Evolutionary conservation across 2,113 vertebrate species (phyloP).

Genomic region (Hippolais icterina): DNA sequence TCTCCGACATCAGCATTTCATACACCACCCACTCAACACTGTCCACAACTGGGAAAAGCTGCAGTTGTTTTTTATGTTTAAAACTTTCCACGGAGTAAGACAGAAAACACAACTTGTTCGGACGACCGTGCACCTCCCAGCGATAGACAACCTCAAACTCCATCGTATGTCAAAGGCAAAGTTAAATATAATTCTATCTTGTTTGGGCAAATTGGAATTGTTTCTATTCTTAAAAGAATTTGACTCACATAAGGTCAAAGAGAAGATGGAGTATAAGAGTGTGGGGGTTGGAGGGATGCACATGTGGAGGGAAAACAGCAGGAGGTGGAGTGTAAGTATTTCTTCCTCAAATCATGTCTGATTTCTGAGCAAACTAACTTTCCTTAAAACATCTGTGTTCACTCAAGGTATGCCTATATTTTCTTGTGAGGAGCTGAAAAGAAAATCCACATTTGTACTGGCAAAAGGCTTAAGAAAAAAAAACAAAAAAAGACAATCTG

Average conservation of each 20-base stretch:
- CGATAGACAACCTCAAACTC: background rate
- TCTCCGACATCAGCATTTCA: constrained; percentile 23
- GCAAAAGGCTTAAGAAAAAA: background rate
- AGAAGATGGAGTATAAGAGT: background rate
- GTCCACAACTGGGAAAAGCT: background rate
- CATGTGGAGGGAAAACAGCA: constrained; percentile 10
- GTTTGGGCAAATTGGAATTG: background rate
- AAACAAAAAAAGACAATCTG: background rate
- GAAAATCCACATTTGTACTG: constrained; percentile 6
- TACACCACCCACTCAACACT: constrained; percentile 13
- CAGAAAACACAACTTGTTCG: background rate
- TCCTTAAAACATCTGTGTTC: constrained; percentile 57
- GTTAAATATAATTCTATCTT: background rate
- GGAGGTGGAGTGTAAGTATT: constrained; percentile 32
- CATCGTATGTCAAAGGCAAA: background rate
- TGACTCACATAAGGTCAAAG: background rate
- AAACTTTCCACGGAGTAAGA: background rate
- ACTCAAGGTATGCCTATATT: constrained; percentile 47
- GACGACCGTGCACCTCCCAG: background rate
- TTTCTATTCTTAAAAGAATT: constrained; percentile 2
- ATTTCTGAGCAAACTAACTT: constrained; percentile 32
- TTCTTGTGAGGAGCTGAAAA: constrained; percentile 28
- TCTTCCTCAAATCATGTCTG: constrained; percentile 39
- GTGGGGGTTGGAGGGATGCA: background rate
- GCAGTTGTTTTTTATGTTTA: background rate